Percentiles rank a stretch among this genome's conserved stretches.
Conservation (phyloP, 2,113 vertebrate species). For the Dromas ardeola region DNA sequence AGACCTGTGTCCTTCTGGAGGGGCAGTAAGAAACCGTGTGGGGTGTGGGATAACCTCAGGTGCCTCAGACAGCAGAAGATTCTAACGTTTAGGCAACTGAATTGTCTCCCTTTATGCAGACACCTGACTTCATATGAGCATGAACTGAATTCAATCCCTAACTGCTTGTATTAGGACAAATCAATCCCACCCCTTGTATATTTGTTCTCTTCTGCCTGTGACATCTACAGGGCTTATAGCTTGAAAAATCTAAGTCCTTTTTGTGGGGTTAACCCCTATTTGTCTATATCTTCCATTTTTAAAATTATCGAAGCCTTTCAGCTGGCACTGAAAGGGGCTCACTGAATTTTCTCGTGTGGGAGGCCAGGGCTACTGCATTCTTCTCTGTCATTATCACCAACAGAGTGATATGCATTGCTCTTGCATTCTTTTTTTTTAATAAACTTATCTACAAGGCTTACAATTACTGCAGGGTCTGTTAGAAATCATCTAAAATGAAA, state of each 20-base stretch:
- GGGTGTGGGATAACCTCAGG: neutral
- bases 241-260: neutral
- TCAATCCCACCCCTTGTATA: neutral
- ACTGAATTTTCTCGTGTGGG: neutral
- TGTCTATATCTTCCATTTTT: neutral
- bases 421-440: neutral
- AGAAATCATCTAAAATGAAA: neutral
- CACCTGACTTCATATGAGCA: neutral
- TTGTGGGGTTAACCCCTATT: neutral
- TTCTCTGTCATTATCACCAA: neutral
- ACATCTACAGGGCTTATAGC: neutral
- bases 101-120: neutral
- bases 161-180: neutral
- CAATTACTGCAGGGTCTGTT: neutral
- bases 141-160: neutral
- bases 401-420: neutral
- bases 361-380: neutral
- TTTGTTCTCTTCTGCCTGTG: neutral
- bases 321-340: neutral
- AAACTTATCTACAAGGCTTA: neutral
- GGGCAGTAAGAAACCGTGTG: neutral
- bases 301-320: neutral
- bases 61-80: neutral
- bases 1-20: neutral
- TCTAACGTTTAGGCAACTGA: neutral